Conservation (phyloP, 1,140 invertebrate species). For the Aradophagus sp. region DNA sequence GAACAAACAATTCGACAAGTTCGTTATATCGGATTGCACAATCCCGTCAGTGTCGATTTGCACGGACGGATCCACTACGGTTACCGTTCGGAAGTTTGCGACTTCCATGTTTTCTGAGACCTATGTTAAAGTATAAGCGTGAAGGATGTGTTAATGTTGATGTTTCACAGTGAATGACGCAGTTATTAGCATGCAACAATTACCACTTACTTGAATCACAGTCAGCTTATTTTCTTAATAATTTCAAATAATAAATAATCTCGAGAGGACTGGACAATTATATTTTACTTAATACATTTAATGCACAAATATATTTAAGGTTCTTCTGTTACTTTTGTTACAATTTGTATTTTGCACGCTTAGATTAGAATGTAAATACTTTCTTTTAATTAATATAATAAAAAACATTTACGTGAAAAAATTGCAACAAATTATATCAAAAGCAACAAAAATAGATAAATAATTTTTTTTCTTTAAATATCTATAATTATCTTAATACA, state of each 20-base stretch:
- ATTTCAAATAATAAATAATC: constrained; percentile 9
- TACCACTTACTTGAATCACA: constrained; percentile 22
- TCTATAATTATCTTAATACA: too few species aligned
- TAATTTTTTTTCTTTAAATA: too few species aligned
- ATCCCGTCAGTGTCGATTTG: constrained; percentile 30
- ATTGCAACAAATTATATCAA: too few species aligned
- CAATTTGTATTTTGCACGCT: too few species aligned
- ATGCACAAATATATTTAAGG: too few species aligned
- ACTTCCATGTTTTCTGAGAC: constrained; percentile 49
- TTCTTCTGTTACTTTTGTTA: too few species aligned
- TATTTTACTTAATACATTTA: too few species aligned
- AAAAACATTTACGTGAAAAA: too few species aligned
- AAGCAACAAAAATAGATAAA: too few species aligned
- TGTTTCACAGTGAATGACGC: constrained; percentile 1
- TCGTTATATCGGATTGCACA: constrained; percentile 47
- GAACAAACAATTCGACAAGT: constrained; percentile 45
- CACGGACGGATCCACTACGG: constrained; percentile 42
- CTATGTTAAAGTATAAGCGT: constrained; percentile 49
- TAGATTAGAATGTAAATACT: too few species aligned
- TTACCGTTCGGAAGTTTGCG: constrained; percentile 48
- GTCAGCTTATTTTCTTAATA: constrained; percentile 17
- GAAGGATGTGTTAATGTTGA: constrained; percentile 24
- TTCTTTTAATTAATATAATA: too few species aligned
- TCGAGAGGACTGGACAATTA: too few species aligned
- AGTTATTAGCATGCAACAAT: constrained; percentile 6